These are phyloP conservation scores for Paraplagusia blochii DNA, from an alignment of 2,113 vertebrate species.

Conservation along the genomic window DNA sequence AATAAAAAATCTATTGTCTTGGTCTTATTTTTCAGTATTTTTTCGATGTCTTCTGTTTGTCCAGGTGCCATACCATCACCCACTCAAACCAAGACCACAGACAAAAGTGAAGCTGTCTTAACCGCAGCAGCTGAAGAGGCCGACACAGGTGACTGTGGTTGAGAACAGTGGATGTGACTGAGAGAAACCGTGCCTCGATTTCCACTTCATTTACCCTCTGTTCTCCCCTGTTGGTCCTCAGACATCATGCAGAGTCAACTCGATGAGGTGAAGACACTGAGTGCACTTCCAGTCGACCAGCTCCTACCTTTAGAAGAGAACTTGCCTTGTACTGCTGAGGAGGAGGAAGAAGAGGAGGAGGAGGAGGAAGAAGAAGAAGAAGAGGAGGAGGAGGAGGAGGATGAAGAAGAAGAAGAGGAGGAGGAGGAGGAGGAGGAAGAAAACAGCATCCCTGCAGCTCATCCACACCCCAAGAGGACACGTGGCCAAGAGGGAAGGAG, in stretches of 20 bases:
- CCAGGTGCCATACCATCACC: slow-evolving; percentile 41
- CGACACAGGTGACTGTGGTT: slow-evolving; percentile 43
- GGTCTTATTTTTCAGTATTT: no score
- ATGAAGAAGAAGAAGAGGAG: slow-evolving; percentile 1
- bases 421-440: slow-evolving; percentile 23
- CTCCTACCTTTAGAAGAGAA: slow-evolving; percentile 64
- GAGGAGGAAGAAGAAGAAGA: no score
- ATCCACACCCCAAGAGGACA: slow-evolving; percentile 75
- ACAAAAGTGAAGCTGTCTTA: slow-evolving; percentile 11
- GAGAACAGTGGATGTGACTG: neutral
- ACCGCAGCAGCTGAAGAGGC: slow-evolving; percentile 37
- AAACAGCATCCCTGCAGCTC: slow-evolving; percentile 8
- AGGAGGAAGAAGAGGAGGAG: slow-evolving; percentile 5
- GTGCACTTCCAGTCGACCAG: slow-evolving; percentile 42
- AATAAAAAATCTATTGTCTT: no score
- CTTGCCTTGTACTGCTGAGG: slow-evolving; percentile 32
- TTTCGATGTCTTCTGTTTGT: slow-evolving; percentile 1
- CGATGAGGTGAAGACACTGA: slow-evolving; percentile 69
- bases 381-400: slow-evolving; percentile 17
- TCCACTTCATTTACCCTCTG: neutral
- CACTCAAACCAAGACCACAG: slow-evolving; percentile 24
- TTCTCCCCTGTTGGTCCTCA: slow-evolving; percentile 41
- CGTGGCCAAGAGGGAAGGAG: slow-evolving; percentile 80
- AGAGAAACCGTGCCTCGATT: neutral
- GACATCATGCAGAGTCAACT: slow-evolving; percentile 80